Evolutionary conservation across 64 coral and sea anemone species (phyloP).

Genomic region (Exaiptasia diaphana): DNA sequence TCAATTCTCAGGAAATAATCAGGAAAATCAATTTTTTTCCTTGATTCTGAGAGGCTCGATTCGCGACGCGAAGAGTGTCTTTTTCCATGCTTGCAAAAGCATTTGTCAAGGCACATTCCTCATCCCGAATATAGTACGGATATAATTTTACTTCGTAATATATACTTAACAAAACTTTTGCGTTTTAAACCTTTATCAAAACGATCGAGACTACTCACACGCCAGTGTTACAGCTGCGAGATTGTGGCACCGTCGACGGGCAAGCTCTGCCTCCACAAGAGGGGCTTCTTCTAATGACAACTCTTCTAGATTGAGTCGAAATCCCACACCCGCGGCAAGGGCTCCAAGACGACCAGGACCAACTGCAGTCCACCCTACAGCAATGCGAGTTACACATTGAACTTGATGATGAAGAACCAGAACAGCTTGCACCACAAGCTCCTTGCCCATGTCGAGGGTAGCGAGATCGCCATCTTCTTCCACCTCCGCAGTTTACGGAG

Average conservation of each 20-base stretch:
- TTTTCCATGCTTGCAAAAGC: too few species aligned
- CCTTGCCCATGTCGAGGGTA: background rate
- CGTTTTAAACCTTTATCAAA: too few species aligned
- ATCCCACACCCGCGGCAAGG: constrained; percentile 44
- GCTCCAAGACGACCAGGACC: constrained; percentile 50
- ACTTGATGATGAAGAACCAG: too few species aligned
- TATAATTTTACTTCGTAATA: too few species aligned
- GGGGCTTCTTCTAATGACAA: constrained; percentile 17
- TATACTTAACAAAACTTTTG: too few species aligned
- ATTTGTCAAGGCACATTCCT: too few species aligned
- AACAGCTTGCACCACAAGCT: background rate
- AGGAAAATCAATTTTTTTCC: too few species aligned
- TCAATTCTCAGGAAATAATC: too few species aligned
- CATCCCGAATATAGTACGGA: too few species aligned
- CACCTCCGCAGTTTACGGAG: background rate
- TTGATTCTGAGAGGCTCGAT: too few species aligned
- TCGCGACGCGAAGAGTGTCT: too few species aligned
- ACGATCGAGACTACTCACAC: constrained; percentile 29
- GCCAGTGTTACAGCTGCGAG: constrained; percentile 35
- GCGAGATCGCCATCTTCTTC: background rate
- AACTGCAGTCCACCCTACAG: constrained; percentile 54
- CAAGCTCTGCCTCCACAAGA: constrained; percentile 55
- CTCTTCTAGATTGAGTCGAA: constrained; percentile 37
- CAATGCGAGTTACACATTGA: background rate
- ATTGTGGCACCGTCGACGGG: background rate